Base-by-base conservation (phyloP, 2,797 vertebrate genomes). In the Leuciscus waleckii region DNA sequence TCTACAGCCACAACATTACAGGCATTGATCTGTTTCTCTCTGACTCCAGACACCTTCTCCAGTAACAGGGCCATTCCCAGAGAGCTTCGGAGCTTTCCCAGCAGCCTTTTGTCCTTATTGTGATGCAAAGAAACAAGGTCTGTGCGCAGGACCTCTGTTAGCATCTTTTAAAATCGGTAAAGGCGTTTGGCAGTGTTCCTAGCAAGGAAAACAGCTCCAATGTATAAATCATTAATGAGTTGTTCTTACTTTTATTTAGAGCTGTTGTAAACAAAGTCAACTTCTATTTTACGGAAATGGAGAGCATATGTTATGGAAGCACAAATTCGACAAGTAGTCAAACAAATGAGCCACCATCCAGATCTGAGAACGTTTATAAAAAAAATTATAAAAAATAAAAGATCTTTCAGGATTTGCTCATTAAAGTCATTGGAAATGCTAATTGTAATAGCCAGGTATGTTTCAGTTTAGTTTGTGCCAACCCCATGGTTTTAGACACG, bases 1-100 rank as follows among this genome's bases (percentile, higher is more conserved):
- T 83, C 61, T 81, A 80, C 46, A 26, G 41, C 51, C 26, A 81
- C 78, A 75, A 85, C 63, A 76, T 79, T 83, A 80, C 76, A 83
- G 75, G 46, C 71, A 84, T 84, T 84, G 82, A 84, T 84, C 82
- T 73, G 65, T 77, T 61, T 82, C 63, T 79, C 29, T 79, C 82
- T 65, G 68, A 63, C 78, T 81, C 71, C 78, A 85, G 77, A 80
- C 70, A 76, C 63, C 78, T 77, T 77, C 74, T 84, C 37, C 74
- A 70, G 74, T 77, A 84, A 76, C 68, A 77, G 67, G 56, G 51
- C 46, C 73, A 70, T 82, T 58, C 49, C 79, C 26, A 39, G 63
- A 39, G 75, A 84, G 63, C 65, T 46, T n/a, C 56, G 0, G 13
- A 56, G 82, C 61, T 76, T 79, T 41, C 63, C 46, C 82, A 43